Evolutionary conservation across 92 coral and sea anemone species (phyloP).

Genomic region (Phenganax marumi): DNA sequence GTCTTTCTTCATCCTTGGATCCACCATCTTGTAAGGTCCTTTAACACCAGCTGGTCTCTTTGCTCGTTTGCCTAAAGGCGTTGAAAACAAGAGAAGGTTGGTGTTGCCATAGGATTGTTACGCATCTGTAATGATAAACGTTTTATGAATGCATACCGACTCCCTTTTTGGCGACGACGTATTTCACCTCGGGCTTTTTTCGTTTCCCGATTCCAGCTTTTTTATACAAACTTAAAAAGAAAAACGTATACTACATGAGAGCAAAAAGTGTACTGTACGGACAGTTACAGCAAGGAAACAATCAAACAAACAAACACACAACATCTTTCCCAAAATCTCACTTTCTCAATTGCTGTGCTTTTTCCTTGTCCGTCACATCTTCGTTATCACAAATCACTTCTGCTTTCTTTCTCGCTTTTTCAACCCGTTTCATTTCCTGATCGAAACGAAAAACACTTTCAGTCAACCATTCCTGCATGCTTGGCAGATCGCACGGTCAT

Average conservation of each 20-base stretch:
- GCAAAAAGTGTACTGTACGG: neutral
- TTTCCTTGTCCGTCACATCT: slow-evolving; percentile 89
- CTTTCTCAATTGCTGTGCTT: slow-evolving; percentile 80
- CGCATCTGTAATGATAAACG: neutral
- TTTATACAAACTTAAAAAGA: slow-evolving; percentile 72
- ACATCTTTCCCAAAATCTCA: slow-evolving; percentile 23
- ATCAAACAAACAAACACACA: neutral
- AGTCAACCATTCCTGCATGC: too few relatives aligned
- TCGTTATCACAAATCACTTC: slow-evolving; percentile 89
- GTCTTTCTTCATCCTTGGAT: slow-evolving; percentile 92
- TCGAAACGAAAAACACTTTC: neutral
- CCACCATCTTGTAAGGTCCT: slow-evolving; percentile 87
- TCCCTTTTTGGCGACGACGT: slow-evolving; percentile 89
- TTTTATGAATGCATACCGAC: slow-evolving; percentile 62
- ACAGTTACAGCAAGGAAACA: neutral
- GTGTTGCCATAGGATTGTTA: neutral
- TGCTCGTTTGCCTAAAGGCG: slow-evolving; percentile 84
- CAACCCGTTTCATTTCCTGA: slow-evolving; percentile 85
- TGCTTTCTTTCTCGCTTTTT: slow-evolving; percentile 90
- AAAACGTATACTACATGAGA: neutral
- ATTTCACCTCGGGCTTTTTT: slow-evolving; percentile 77
- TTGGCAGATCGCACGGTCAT: too few relatives aligned
- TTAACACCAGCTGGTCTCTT: slow-evolving; percentile 90
- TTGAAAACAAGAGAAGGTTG: neutral
- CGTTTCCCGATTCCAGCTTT: slow-evolving; percentile 78